These are phyloP conservation scores for Pyrochroa serraticornis DNA, from an alignment of 2,888 invertebrate species.

Conservation along the genomic window DNA sequence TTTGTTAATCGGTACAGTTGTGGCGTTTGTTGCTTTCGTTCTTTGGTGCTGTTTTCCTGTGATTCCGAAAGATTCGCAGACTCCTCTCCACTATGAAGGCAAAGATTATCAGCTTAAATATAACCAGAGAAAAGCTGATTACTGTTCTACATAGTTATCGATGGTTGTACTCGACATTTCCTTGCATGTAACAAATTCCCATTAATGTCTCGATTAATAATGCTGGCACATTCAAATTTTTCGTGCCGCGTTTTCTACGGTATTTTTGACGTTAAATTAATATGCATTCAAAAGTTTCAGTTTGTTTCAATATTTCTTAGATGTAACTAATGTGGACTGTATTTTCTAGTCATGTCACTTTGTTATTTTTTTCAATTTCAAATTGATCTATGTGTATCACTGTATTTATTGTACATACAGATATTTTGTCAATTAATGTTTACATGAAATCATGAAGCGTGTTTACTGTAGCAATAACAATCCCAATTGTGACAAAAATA, in stretches of 20 bases:
- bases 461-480: conserved; percentile 12
- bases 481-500: neutral
- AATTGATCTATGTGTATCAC: conserved; percentile 19
- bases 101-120: conserved; percentile 51
- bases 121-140: conserved; percentile 45
- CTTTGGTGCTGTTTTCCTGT: conserved; percentile 69
- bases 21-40: conserved; percentile 68
- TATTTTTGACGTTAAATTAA: neutral
- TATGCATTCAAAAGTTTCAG: neutral
- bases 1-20: conserved; percentile 65
- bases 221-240: neutral
- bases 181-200: neutral
- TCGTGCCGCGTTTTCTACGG: neutral
- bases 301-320: conserved; percentile 1
- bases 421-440: conserved; percentile 29
- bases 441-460: conserved; percentile 12
- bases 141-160: conserved; percentile 38
- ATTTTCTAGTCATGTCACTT: conserved; percentile 32
- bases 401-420: conserved; percentile 25
- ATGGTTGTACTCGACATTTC: neutral
- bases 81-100: conserved; percentile 49
- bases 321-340: conserved; percentile 23
- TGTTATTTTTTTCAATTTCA: conserved; percentile 20
- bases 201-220: conserved; percentile 3
- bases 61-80: conserved; percentile 51